Conservation (phyloP, 2,797 vertebrate genomes). For the Ctenopoma multispine region DNA sequence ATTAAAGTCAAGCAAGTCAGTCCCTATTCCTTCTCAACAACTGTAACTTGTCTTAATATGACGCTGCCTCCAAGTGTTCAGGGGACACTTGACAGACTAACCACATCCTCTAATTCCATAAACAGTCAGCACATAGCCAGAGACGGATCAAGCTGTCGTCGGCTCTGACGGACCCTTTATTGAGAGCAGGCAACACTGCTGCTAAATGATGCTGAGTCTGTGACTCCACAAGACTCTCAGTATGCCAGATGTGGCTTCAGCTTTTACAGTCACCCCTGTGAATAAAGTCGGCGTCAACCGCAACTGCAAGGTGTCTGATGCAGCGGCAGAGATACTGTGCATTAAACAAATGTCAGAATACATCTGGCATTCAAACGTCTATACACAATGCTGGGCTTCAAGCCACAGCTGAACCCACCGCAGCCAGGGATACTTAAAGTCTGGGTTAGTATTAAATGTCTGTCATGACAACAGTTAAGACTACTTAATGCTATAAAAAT, state of each 20-base stretch:
- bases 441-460: not conserved
- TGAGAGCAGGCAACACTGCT: conserved; percentile 5
- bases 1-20: not conserved
- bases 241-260: conserved; percentile 31
- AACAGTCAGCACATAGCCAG: conserved; percentile 20
- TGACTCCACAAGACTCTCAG: conserved; percentile 31
- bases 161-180: not conserved
- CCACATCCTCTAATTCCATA: not conserved
- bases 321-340: not conserved
- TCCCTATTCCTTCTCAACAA: not conserved
- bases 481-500: not conserved
- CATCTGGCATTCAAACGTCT: not conserved
- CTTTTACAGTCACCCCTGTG: conserved; percentile 23
- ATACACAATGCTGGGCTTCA: not conserved
- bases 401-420: not conserved
- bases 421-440: not conserved
- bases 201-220: conserved; percentile 45
- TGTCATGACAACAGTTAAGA: not conserved
- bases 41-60: not conserved
- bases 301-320: not conserved
- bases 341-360: not conserved
- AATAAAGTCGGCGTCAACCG: conserved; percentile 8
- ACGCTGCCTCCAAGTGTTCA: conserved; percentile 5
- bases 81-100: conserved; percentile 12
- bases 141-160: not conserved